phyloP scores from a whole-genome alignment of 2,888 invertebrate species.

The Patella caerulea region DNA sequence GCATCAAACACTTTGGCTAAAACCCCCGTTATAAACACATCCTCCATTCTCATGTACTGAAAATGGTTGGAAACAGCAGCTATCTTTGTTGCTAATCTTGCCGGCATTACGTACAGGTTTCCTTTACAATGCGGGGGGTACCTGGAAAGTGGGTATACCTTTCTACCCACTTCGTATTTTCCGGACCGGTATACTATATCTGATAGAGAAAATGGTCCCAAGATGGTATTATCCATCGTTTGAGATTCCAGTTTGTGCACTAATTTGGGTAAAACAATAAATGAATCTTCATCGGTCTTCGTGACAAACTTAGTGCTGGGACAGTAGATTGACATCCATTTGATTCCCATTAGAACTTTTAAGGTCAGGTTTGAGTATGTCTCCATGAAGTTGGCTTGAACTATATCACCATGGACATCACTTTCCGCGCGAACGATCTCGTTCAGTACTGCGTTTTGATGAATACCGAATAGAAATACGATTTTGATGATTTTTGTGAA shows the following conservation, averaged over 20 bases:
- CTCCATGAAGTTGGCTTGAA: no score
- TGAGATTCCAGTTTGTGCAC: constrained; percentile 19
- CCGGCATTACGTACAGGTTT: constrained; percentile 51
- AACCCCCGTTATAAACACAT: constrained; percentile 57
- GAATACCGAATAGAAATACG: no score
- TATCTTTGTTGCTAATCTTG: constrained; percentile 40
- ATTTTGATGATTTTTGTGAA: no score
- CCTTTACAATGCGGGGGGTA: constrained; percentile 53
- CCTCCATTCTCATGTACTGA: constrained; percentile 53
- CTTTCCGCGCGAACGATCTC: no score
- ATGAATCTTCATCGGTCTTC: constrained; percentile 27
- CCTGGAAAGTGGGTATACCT: constrained; percentile 38
- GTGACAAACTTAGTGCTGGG: background rate
- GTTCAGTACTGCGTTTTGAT: no score
- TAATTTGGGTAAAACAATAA: constrained; percentile 23
- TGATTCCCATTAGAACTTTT: no score
- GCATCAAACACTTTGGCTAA: constrained; percentile 46
- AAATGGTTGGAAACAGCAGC: constrained; percentile 46
- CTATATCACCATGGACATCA: no score
- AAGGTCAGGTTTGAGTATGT: no score
- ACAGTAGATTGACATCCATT: background rate
- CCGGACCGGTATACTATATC: constrained; percentile 33
- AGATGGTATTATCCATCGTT: constrained; percentile 28
- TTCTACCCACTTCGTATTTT: constrained; percentile 41
- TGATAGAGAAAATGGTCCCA: constrained; percentile 40